Evolutionary conservation across 2,888 invertebrate species (phyloP), one percentile per base, ranked within the genome.

Genomic region (Lacanobia oleracea): DNA sequence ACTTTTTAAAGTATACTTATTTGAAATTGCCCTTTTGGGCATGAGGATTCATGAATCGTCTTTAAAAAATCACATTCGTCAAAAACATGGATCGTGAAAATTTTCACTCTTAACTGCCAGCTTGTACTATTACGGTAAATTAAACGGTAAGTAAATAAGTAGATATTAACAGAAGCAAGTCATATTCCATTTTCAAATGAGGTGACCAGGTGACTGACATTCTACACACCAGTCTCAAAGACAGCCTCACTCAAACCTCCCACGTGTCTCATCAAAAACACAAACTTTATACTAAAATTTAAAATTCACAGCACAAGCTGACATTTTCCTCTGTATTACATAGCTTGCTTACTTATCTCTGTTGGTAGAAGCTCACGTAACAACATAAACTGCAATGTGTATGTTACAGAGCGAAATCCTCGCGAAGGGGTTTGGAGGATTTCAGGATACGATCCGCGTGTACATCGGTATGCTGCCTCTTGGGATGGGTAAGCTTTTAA

Each of bases 341-440:
- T 87, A 86, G 85, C 81, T 84, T 83, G 86, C 83, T 84, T 86
- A 82, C 85, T 89, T 90, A 90, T 88, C 86, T 86, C 67, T 64
- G 67, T 64, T 50, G 66, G 72, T 68, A 59, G 82, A 66, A 79
- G 81, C 86, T 87, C 86, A 82, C 84, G 86, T 86, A 86, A 85
- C 88, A 85, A 87, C 84, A 88, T 90, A 90, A 90, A 89, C 87
- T 84, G 81, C 87, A 84, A 81, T 88, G 88, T 91, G 83, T 89
- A 88, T 87, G 86, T 82, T 86, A 82, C 85, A 76, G 74, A 75
- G 60, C 63, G 62, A 79, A 84, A 86, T 83, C 81, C 81, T 72
- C 70, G 67, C 56, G 72, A 80, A 82, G 77, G 81, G 85, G 83
- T 81, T 84, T 77, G 71, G 59, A 78, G 85, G 82, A 84, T 85